A percentile compares a stretch with the other conserved stretches of the same genome.
Evolutionary conservation across 2,888 invertebrate species (phyloP).

Genomic region (Rambutsinella grinnellia): DNA sequence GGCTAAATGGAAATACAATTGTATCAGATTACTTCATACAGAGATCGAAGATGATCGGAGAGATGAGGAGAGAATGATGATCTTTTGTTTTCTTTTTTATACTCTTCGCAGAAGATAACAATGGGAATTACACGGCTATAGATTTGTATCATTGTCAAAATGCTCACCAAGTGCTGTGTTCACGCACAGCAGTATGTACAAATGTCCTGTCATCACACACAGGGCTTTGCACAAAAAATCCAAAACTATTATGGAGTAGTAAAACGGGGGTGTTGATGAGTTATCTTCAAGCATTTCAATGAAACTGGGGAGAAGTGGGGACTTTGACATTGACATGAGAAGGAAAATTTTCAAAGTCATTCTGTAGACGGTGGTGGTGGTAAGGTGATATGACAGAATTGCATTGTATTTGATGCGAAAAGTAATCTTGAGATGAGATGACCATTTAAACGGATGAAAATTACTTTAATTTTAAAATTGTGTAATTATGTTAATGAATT

Average conservation of each 20-base stretch:
- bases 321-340: constrained; percentile 48
- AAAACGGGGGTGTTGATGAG: constrained; percentile 31
- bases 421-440: too few species aligned
- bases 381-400: too few species aligned
- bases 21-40: constrained; percentile 44
- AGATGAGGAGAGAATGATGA: constrained; percentile 8
- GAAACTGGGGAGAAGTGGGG: constrained; percentile 1
- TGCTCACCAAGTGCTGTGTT: constrained; percentile 26
- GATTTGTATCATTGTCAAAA: constrained; percentile 54
- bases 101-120: constrained; percentile 42
- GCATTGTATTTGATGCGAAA: too few species aligned
- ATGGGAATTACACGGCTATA: constrained; percentile 53
- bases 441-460: too few species aligned
- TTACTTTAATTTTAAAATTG: too few species aligned
- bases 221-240: constrained; percentile 36
- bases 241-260: constrained; percentile 1
- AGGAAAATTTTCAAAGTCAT: constrained; percentile 47
- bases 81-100: constrained; percentile 26
- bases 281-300: constrained; percentile 24
- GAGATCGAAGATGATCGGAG: constrained; percentile 1
- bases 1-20: constrained; percentile 44
- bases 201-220: constrained; percentile 50
- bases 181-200: constrained; percentile 37
- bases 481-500: too few species aligned
- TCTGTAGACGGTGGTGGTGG: too few species aligned